Evolutionary conservation across 1,140 invertebrate species (phyloP).

Genomic region (Nephila pilipes): DNA sequence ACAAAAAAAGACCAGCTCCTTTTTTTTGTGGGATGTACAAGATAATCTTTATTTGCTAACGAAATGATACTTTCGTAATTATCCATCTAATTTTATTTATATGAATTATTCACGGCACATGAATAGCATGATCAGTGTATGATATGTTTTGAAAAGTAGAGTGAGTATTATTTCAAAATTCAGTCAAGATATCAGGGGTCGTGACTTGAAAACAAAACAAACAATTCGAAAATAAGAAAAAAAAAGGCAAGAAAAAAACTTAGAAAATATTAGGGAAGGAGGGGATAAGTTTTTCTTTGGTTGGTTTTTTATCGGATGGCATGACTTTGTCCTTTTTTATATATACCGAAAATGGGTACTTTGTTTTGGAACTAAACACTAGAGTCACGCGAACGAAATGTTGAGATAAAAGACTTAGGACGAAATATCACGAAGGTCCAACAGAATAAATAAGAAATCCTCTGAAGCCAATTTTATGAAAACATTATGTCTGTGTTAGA

Average conservation of each 20-base stretch:
- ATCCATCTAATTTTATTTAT: conserved; percentile 42
- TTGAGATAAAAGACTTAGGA: conserved; percentile 32
- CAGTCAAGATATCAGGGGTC: conserved; percentile 3
- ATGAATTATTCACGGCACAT: conserved; percentile 61
- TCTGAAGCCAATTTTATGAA: neutral
- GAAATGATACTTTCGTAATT: conserved; percentile 53
- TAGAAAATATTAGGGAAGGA: too few species aligned
- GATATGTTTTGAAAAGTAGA: conserved; percentile 47
- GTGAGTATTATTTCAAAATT: conserved; percentile 56
- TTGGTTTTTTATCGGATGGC: neutral
- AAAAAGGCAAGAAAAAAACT: neutral
- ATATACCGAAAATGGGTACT: neutral
- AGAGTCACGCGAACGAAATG: conserved; percentile 13
- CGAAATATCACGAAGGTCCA: conserved; percentile 8
- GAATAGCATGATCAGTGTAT: conserved; percentile 64
- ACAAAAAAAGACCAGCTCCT: too few species aligned
- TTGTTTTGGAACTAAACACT: conserved; percentile 29
- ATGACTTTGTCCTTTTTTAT: conserved; percentile 10
- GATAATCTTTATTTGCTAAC: conserved; percentile 49
- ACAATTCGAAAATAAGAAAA: neutral
- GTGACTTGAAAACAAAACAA: conserved; percentile 52
- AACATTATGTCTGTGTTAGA: conserved; percentile 6
- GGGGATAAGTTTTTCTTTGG: neutral
- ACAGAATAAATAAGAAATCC: neutral
- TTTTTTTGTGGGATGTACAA: neutral